Conservation (phyloP, 2,797 vertebrate genomes). For the Karalla daura region DNA sequence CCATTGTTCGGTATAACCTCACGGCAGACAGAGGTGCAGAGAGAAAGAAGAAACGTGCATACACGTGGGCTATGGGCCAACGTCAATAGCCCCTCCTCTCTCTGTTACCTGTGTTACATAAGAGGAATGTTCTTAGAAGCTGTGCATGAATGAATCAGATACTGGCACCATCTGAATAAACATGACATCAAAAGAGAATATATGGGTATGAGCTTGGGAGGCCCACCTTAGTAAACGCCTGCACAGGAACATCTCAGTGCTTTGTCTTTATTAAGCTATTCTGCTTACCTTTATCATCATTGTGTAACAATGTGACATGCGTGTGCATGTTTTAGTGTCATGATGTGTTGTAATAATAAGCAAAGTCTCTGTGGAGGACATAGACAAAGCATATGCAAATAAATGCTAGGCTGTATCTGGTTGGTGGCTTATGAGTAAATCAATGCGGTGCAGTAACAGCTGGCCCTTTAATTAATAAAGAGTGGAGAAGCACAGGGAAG, state of each 20-base stretch:
- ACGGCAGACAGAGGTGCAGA: not conserved
- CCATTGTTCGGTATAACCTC: not conserved
- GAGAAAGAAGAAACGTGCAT: not conserved
- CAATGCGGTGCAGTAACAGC: not conserved
- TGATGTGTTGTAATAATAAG: not conserved
- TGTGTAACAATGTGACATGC: not conserved
- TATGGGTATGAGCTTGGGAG: not conserved
- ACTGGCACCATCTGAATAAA: not conserved
- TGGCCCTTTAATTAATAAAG: not conserved
- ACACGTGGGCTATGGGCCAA: not conserved
- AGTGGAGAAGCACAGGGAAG: not conserved
- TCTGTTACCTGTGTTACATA: conserved; percentile 5
- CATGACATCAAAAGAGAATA: not conserved
- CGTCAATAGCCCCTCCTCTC: conserved; percentile 3
- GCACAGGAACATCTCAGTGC: not conserved
- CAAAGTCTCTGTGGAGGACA: not conserved
- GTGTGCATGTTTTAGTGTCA: not conserved
- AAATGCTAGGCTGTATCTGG: not conserved
- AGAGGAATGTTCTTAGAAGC: not conserved
- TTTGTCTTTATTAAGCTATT: conserved; percentile 10
- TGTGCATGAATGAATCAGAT: not conserved
- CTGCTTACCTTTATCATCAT: not conserved
- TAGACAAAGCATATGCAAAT: not conserved
- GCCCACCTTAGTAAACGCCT: conserved; percentile 4
- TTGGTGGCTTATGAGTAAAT: not conserved